Conservation (phyloP, 2,797 vertebrate genomes). For the Ctenopoma multispine region DNA sequence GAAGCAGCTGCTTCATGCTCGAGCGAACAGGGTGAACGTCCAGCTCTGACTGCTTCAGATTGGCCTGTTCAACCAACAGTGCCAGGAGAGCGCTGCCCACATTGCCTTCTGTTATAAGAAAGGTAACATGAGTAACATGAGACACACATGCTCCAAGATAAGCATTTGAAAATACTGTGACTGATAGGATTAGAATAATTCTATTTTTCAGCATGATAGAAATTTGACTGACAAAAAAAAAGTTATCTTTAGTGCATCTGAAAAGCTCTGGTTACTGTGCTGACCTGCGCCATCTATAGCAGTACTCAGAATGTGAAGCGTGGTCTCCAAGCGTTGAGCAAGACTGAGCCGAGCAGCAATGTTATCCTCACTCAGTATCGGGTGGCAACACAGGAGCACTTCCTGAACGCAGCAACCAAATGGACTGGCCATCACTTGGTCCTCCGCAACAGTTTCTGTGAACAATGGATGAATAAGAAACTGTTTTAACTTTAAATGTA, state of each 20-base stretch:
- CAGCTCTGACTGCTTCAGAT: slow-evolving; percentile 86
- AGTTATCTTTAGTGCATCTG: not conserved
- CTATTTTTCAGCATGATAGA: not conserved
- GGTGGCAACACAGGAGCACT: slow-evolving; percentile 89
- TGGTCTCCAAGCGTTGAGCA: slow-evolving; percentile 87
- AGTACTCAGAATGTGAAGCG: slow-evolving; percentile 81
- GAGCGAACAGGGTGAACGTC: slow-evolving; percentile 88
- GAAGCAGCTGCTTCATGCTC: slow-evolving; percentile 90
- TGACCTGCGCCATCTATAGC: slow-evolving; percentile 85
- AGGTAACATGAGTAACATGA: not conserved
- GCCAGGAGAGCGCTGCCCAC: slow-evolving; percentile 82
- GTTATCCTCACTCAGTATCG: slow-evolving; percentile 87
- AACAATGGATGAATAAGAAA: not conserved
- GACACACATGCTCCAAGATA: not conserved
- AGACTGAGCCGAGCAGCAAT: slow-evolving; percentile 83
- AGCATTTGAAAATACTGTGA: not conserved
- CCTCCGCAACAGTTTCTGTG: slow-evolving; percentile 86
- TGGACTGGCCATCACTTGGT: slow-evolving; percentile 70
- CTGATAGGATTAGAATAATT: not conserved
- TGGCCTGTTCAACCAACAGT: slow-evolving; percentile 87
- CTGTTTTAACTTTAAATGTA: not conserved
- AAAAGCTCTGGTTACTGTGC: not conserved
- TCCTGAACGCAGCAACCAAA: slow-evolving; percentile 90
- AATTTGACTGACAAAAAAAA: not conserved
- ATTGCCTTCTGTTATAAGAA: slow-evolving; percentile 80